These are phyloP conservation scores for Drosophila tripunctata DNA, from an alignment of 2,888 invertebrate genomes.

Conservation along the genomic window DNA sequence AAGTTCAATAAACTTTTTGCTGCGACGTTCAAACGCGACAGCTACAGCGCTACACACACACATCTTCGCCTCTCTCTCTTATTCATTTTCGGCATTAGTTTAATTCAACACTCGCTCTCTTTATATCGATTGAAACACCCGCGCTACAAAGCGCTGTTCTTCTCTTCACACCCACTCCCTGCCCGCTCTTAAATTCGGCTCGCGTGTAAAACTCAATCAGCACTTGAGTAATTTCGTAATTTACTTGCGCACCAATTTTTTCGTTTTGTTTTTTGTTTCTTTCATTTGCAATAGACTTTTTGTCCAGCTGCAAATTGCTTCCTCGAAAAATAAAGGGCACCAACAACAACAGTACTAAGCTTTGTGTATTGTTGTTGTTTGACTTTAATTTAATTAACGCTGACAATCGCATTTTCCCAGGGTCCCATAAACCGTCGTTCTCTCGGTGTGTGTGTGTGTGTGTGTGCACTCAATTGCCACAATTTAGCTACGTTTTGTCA, in stretches of 20 bases:
- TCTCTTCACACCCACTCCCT: neutral
- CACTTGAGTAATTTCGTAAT: conserved; percentile 70
- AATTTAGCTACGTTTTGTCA: conserved; percentile 41
- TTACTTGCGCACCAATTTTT: conserved; percentile 61
- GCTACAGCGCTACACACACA: conserved; percentile 18
- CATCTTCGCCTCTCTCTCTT: conserved; percentile 28
- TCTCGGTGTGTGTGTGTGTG: conserved; percentile 11
- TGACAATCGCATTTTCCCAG: conserved; percentile 55
- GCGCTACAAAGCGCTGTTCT: conserved; percentile 18
- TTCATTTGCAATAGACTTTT: conserved; percentile 43
- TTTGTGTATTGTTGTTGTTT: conserved; percentile 35
- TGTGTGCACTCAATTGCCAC: conserved; percentile 36
- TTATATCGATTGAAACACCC: conserved; percentile 20
- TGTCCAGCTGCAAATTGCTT: conserved; percentile 38
- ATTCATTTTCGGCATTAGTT: conserved; percentile 37
- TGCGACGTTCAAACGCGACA: conserved; percentile 25
- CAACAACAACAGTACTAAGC: too few species aligned
- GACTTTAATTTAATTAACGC: conserved; percentile 58
- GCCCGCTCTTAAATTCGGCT: conserved; percentile 34
- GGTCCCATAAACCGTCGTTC: neutral
- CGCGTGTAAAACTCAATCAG: conserved; percentile 61
- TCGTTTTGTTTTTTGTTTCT: conserved; percentile 19
- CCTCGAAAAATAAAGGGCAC: conserved; percentile 29
- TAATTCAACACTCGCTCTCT: conserved; percentile 25
- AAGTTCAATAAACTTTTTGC: conserved; percentile 81